Evolutionary conservation across 1,140 invertebrate genomes (phyloP).

Genomic region (Orchesella cincta): DNA sequence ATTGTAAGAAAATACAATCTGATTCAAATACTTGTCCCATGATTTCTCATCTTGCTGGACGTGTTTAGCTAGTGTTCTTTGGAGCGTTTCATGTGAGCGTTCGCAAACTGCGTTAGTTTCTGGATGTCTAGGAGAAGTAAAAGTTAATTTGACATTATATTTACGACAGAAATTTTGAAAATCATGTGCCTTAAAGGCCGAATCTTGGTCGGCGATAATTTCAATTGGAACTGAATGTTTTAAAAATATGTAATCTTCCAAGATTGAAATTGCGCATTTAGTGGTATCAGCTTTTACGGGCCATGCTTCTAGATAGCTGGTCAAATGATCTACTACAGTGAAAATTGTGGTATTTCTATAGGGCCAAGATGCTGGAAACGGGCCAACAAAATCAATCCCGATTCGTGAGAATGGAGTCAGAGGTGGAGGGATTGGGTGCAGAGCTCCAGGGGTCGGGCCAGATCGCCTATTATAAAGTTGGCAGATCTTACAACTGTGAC

Average conservation of each 20-base stretch:
- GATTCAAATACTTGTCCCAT: constrained; percentile 58
- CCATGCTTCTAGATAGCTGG: constrained; percentile 39
- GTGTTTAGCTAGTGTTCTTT: constrained; percentile 51
- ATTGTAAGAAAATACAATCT: constrained; percentile 58
- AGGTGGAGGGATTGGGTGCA: background rate
- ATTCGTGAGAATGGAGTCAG: constrained; percentile 19
- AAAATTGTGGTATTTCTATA: constrained; percentile 24
- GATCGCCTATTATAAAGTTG: constrained; percentile 22
- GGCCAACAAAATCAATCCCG: constrained; percentile 37
- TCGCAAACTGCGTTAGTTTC: constrained; percentile 50
- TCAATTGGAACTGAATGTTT: constrained; percentile 46
- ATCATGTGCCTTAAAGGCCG: constrained; percentile 50
- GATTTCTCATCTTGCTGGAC: constrained; percentile 52
- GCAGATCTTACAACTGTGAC: constrained; percentile 25
- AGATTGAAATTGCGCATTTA: background rate
- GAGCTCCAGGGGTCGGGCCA: background rate
- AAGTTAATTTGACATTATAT: constrained; percentile 44
- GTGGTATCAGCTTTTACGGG: background rate
- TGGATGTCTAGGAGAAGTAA: constrained; percentile 32
- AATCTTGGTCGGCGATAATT: constrained; percentile 54
- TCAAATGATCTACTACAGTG: constrained; percentile 20
- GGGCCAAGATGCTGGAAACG: constrained; percentile 21
- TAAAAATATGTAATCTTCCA: background rate
- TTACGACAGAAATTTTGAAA: constrained; percentile 51
- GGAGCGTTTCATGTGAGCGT: constrained; percentile 44